Base-by-base conservation (phyloP, 2,113 vertebrate genomes). In the Rousettus leschenaultii region DNA sequence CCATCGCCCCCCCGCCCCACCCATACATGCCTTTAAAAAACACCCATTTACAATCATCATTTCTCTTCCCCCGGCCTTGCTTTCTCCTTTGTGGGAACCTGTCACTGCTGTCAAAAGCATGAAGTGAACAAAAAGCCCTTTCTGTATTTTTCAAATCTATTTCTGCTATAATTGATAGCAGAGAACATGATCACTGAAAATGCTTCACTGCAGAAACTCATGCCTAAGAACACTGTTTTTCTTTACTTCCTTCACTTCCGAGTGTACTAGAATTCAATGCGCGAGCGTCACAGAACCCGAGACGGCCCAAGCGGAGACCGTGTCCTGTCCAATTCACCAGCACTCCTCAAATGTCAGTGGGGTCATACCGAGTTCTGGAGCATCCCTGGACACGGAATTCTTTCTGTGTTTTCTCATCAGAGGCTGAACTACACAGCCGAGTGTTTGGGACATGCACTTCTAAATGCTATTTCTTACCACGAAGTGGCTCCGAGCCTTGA, bases 81-180 rank as follows among this genome's bases (percentile, higher is more conserved):
- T 71, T 90, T 77, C 77, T 73, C 35, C 65, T 96, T 85, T 66
- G 40, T 77, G 75, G 80, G 55, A 88, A 66, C 91, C 89, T 95
- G 73, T 82, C 86, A 86, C 33, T 53, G 33, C 55, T 95, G 86
- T 95, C 96, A 93, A 48, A 75, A 33, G 4, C 48, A 9, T 28
- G 26, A 89, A 74, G 2, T n/a, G 80, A 93, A 91, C 77, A 93
- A 94, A 95, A 97, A 82, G 5, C 82, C 68, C 16, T 80, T 90
- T 88, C 89, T 89, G 48, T 91, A 78, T 73, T 89, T 94, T 87
- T 88, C 86, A 92, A 84, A 94, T 85, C 45, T 51, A 45, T 14
- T 61, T 88, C 61, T 89, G 77, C 78, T 93, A 26, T 93, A 89
- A 95, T 75, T 95, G 82, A 88, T 51, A 70, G 63, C 66, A 68